Base-by-base conservation (phyloP, 2,797 vertebrate genomes). In the Clarias fuscus region DNA sequence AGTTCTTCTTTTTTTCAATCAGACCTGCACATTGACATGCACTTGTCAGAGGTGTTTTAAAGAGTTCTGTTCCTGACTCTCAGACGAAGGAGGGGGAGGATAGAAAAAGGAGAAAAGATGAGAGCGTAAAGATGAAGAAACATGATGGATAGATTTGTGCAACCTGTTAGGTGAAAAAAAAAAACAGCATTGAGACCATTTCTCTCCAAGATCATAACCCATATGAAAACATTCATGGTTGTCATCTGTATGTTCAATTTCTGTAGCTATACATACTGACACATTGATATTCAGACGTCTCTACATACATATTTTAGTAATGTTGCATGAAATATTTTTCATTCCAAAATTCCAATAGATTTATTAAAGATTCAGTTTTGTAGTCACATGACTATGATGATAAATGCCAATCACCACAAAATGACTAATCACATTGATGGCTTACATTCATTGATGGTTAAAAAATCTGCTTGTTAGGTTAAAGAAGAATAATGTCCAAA, bases 11-110 rank as follows among this genome's bases (percentile, higher is more conserved):
- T 84, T 82, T 85, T 87, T 76, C 88, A 85, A 83, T 87, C 72
- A 84, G 86, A 62, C 79, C 61, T 81, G 79, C 62, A 86, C 82
- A 82, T 81, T 86, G 86, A 81, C 84, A 37, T 82, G 67, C 77
- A 79, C 87, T 88, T 84, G 85, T 89, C 88, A 70, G 43, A 83
- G 56, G 75, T 84, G 80, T 85, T 85, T 89, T 18, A 83, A 89
- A 85, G 85, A 89, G 86, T 77, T 85, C 61, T 76, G 70, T 77
- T 82, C 43, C 62, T 85, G 80, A 56, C 71, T 82, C 78, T 85
- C 83, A 76, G 71, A 77, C 83, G 86, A 62, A 84, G 56, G 40
- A 59, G 68, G 48, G 58, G 81, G 86, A 83, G 86, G 58, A 80
- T 14, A 56, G 37, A 4, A 68, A 77, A n/a, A 61, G 20, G 64